phyloP scores from a whole-genome alignment of 2,888 invertebrate species.

The Stegana nigrithorax region DNA sequence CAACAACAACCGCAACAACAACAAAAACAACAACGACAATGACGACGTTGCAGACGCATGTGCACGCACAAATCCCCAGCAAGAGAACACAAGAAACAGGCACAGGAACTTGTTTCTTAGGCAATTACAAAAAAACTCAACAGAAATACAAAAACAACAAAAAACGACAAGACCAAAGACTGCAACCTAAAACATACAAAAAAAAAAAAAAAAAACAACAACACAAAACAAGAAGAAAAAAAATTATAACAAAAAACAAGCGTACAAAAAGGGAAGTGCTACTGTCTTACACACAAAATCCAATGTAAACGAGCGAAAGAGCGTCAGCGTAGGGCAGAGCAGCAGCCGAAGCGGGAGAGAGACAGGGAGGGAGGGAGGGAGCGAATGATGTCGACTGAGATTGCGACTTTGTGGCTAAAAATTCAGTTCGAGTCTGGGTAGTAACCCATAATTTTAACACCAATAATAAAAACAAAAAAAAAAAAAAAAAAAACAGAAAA shows the following conservation, averaged over 20 bases:
- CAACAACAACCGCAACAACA: not conserved
- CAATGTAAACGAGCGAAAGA: not conserved
- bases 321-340: not conserved
- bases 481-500: conserved; percentile 13
- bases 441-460: conserved; percentile 60
- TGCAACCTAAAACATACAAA: not conserved
- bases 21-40: not conserved
- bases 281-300: conserved; percentile 48
- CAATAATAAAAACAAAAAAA: conserved; percentile 51
- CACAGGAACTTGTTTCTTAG: conserved; percentile 16
- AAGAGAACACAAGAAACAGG: not conserved
- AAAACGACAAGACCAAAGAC: not conserved
- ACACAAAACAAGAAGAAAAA: not conserved
- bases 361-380: not conserved
- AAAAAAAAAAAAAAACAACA: not conserved
- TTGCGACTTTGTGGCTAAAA: too few relatives aligned
- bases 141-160: not conserved
- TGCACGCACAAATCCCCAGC: not conserved
- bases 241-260: too few relatives aligned
- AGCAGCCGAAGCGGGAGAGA: not conserved
- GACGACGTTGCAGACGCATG: not conserved
- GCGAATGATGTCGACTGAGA: not conserved
- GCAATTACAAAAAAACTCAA: conserved; percentile 9
- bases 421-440: too few relatives aligned
- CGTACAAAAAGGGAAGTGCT: conserved; percentile 50